Evolutionary conservation across 2,888 invertebrate genomes (phyloP).

Genomic region (Amblyteles armatorius): DNA sequence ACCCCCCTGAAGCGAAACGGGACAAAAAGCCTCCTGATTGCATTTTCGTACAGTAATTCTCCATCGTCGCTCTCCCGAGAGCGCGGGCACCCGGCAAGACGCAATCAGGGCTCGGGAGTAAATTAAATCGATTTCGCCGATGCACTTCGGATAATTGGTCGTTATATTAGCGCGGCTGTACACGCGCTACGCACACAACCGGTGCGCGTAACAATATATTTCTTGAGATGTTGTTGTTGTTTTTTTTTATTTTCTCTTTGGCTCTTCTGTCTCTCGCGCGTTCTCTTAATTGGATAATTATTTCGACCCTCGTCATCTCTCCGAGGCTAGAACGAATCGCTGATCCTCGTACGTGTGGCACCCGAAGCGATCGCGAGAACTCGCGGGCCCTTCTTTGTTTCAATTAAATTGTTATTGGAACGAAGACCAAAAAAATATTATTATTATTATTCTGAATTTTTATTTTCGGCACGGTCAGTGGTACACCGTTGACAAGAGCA

Average conservation of each 20-base stretch:
- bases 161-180: constrained; percentile 67
- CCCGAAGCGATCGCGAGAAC: not conserved
- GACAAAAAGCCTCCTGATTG: constrained; percentile 83
- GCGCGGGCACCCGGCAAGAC: constrained; percentile 52
- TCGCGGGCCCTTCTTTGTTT: not conserved
- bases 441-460: not conserved
- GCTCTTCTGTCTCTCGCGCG: not conserved
- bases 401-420: constrained; percentile 5
- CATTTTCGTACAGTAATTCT: constrained; percentile 82
- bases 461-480: constrained; percentile 86
- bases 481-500: constrained; percentile 88
- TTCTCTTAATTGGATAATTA: constrained; percentile 67
- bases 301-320: constrained; percentile 65
- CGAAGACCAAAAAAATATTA: not conserved
- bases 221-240: not conserved
- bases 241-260: constrained; percentile 22
- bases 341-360: constrained; percentile 23
- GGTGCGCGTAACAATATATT: constrained; percentile 38
- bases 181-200: constrained; percentile 15
- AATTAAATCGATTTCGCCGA: constrained; percentile 73
- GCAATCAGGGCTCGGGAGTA: constrained; percentile 67
- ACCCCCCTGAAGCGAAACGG: constrained; percentile 79
- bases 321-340: constrained; percentile 50
- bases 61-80: constrained; percentile 73
- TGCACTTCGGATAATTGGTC: constrained; percentile 71